Base-by-base conservation (phyloP, 2,888 invertebrate genomes). In the Fragum fragum region DNA sequence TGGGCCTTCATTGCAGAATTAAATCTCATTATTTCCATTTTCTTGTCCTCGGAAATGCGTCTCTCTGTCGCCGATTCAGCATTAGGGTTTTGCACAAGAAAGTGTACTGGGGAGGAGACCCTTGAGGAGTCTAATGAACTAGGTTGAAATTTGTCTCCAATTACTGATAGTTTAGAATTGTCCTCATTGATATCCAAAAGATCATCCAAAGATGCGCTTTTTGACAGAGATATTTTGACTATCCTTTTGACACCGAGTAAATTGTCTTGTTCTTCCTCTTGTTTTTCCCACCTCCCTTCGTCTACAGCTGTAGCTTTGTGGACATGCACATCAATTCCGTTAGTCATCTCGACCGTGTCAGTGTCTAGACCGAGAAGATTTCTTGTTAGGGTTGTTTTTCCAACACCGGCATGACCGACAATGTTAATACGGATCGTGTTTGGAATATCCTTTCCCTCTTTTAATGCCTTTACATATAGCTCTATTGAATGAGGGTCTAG, bases 321-420 rank as follows among this genome's bases (percentile, higher is more conserved):
- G 7, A 32, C 32, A 47, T 74, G 52, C 2, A 74, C 74, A 26
- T 74, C 74, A 5, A 74, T 66, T 6, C 74, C 74, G 66, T 74
- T 74, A 1, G 74, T 74, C n/a, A 52, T 66, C 11, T 74, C 74
- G 7, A 74, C 39, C 23, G 16, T 23, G 21, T 74, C 74, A 1
- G 52, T 59, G 14, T 3, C 29, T 9, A 53, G 26, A 18, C 57
- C 74, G 21, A 74, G 32, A n/a, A 74, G 21, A 11, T 66, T 68
- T 26, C 53, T 74, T 0, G 53, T 66, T 14, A 74, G 26, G 1
- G 74, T 66, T 18, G 74, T 53, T 68, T 74, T 74, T 1, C 74
- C 74, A 7, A 55, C 66, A 18, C 47, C 39, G n/a, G 42, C 32
- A 55, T 74, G 52, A 0, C 74, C 74, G 9, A 74, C 68, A 47